Evolutionary conservation across 2,888 invertebrate genomes (phyloP).

Genomic region (Lasioglossum villosulum): DNA sequence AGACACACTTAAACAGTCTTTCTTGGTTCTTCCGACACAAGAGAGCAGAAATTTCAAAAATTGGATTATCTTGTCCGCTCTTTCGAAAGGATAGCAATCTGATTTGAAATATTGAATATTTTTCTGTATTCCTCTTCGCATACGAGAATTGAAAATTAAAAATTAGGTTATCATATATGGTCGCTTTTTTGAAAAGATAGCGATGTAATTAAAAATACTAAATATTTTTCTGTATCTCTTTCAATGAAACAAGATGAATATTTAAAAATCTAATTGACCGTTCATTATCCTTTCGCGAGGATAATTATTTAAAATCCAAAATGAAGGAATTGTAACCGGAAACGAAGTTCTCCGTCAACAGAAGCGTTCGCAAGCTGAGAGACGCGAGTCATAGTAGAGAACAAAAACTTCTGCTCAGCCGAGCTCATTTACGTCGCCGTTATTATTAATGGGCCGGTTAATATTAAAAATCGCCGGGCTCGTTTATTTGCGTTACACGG

Average conservation of each 20-base stretch:
- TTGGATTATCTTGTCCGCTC: not conserved
- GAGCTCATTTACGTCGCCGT: slow-evolving; percentile 41
- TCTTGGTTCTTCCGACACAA: not conserved
- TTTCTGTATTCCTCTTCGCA: not conserved
- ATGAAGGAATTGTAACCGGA: not conserved
- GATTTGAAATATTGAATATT: not conserved
- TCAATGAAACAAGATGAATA: not conserved
- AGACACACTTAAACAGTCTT: not conserved
- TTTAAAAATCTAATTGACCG: not conserved
- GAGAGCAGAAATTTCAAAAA: not conserved
- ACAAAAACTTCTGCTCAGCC: not conserved
- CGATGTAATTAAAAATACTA: not conserved
- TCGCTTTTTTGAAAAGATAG: not conserved
- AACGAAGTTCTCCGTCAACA: slow-evolving; percentile 18
- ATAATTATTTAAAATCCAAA: not conserved
- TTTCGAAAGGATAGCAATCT: not conserved
- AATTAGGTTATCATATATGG: not conserved
- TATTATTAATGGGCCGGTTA: slow-evolving; percentile 51
- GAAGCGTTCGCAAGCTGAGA: not conserved
- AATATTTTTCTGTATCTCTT: not conserved
- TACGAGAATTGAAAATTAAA: not conserved
- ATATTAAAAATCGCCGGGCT: slow-evolving; percentile 49
- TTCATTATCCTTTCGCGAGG: not conserved
- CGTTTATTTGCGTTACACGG: slow-evolving; percentile 42
- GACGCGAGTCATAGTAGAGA: not conserved